A percentile compares a stretch with the other conserved stretches of the same genome.
Conservation (phyloP, 2,797 vertebrate genomes). For the Diplodus sargus region DNA sequence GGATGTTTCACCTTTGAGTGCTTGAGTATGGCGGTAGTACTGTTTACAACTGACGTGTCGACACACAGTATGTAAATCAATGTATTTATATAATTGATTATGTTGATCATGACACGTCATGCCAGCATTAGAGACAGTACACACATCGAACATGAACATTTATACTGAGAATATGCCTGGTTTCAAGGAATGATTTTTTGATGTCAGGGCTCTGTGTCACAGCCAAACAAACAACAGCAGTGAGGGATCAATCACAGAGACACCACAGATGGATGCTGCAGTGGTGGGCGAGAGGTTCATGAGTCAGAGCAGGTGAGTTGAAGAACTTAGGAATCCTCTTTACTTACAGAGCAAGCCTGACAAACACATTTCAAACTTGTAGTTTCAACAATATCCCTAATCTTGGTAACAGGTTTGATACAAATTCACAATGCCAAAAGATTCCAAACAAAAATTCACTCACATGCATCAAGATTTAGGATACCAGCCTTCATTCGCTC, state of each 20-base stretch:
- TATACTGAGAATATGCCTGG: conserved; percentile 12
- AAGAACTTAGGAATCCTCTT: conserved; percentile 24
- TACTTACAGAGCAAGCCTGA: neutral
- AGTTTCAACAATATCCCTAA: neutral
- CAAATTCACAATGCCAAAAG: neutral
- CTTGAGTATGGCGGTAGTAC: no score
- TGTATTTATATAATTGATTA: no score
- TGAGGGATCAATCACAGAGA: conserved; percentile 52
- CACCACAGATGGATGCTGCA: conserved; percentile 34
- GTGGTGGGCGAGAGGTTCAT: conserved; percentile 39
- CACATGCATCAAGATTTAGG: neutral
- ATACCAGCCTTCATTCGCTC: neutral
- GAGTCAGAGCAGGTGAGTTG: neutral
- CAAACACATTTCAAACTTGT: neutral
- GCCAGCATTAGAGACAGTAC: neutral
- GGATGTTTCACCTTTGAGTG: no score
- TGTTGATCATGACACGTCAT: no score
- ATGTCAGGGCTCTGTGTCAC: conserved; percentile 25
- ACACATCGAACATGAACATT: conserved; percentile 17
- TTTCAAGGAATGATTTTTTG: conserved; percentile 49
- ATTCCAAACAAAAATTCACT: neutral
- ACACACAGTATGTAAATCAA: no score
- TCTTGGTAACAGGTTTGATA: neutral
- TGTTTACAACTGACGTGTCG: no score
- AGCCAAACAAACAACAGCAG: conserved; percentile 44